These are phyloP conservation scores for Syngnathoides biaculeatus DNA, from an alignment of 2,113 vertebrate species.

Conservation along the genomic window DNA sequence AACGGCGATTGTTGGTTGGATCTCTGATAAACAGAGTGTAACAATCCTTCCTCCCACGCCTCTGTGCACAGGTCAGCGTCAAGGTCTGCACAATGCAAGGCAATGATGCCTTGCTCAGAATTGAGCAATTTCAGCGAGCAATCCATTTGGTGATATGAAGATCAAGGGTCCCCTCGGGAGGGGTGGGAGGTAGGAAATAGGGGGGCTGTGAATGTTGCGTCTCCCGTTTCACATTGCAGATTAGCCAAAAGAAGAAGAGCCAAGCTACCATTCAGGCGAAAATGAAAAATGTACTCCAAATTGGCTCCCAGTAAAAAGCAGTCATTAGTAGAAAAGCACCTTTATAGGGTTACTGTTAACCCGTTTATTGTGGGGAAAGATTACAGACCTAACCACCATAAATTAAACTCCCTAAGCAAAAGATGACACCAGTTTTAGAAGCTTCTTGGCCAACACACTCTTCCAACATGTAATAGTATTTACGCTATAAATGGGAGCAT, in stretches of 20 bases:
- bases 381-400: too few relatives aligned
- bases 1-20: slow-evolving; percentile 46
- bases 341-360: too few relatives aligned
- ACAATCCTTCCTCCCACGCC: slow-evolving; percentile 52
- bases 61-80: slow-evolving; percentile 68
- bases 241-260: neutral
- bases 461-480: too few relatives aligned
- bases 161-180: slow-evolving; percentile 45
- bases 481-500: too few relatives aligned
- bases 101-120: slow-evolving; percentile 43
- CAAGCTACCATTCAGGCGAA: neutral
- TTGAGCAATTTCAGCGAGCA: slow-evolving; percentile 58
- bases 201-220: neutral
- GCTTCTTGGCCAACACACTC: too few relatives aligned
- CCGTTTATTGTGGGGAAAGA: too few relatives aligned
- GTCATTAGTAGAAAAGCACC: too few relatives aligned
- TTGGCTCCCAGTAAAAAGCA: too few relatives aligned
- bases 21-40: slow-evolving; percentile 64
- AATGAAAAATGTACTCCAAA: too few relatives aligned
- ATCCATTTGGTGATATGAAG: slow-evolving; percentile 64
- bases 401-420: too few relatives aligned
- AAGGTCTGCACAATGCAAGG: slow-evolving; percentile 56
- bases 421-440: too few relatives aligned
- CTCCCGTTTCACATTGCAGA: neutral
- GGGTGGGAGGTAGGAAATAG: neutral